Conservation (phyloP, 2,113 vertebrate species). For the Crotophaga sulcirostris region DNA sequence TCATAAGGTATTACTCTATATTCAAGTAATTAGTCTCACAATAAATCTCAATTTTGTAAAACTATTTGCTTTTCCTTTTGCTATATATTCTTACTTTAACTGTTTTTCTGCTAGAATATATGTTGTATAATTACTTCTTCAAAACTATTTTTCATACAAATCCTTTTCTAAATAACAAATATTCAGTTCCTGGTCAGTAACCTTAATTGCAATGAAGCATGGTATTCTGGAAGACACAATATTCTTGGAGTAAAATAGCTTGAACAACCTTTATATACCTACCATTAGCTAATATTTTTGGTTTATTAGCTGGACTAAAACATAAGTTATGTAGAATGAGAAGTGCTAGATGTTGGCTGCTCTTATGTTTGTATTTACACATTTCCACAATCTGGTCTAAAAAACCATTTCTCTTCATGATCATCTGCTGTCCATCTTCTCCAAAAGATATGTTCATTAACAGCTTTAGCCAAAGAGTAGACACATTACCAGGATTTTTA, state of each 20-base stretch:
- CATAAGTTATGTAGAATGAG: conserved; percentile 88
- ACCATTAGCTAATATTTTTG: conserved; percentile 90
- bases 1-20: not conserved
- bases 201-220: not conserved
- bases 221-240: not conserved
- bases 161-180: not conserved
- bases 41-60: not conserved
- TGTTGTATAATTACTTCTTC: not conserved
- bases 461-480: conserved; percentile 87
- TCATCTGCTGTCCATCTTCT: conserved; percentile 91
- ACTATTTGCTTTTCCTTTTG: not conserved
- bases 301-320: conserved; percentile 85
- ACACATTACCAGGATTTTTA: conserved; percentile 58
- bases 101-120: not conserved
- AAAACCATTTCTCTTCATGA: conserved; percentile 84
- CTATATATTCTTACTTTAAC: not conserved
- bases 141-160: not conserved
- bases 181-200: not conserved
- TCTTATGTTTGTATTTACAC: conserved; percentile 76
- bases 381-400: conserved; percentile 88
- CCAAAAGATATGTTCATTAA: conserved; percentile 85
- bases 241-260: not conserved
- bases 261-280: conserved; percentile 22
- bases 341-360: conserved; percentile 66
- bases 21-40: not conserved